Evolutionary conservation across 2,113 vertebrate species (phyloP).

Genomic region (Channa argus): DNA sequence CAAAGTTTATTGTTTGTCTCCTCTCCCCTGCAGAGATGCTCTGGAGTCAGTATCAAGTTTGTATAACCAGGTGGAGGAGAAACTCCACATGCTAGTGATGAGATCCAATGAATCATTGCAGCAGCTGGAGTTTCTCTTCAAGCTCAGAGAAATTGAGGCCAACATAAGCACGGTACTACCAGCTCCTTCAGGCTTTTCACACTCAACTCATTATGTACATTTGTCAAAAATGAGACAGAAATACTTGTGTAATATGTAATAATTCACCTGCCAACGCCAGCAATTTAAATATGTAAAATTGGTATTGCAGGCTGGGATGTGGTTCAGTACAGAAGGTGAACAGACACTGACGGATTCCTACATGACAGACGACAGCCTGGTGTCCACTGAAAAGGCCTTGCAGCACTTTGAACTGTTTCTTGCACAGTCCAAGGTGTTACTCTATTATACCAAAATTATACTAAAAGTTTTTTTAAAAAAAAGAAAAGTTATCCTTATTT

Average conservation of each 20-base stretch:
- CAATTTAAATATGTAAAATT: background rate
- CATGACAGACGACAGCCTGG: conserved; percentile 60
- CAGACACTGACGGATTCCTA: conserved; percentile 75
- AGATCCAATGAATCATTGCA: conserved; percentile 89
- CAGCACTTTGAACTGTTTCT: conserved; percentile 83
- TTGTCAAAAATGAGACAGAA: background rate
- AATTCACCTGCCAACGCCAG: background rate
- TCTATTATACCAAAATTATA: background rate
- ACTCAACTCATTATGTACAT: background rate
- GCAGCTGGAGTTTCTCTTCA: conserved; percentile 85
- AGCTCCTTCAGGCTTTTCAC: background rate
- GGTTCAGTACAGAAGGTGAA: conserved; percentile 87
- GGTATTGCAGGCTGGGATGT: conserved; percentile 82
- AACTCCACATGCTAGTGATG: conserved; percentile 90
- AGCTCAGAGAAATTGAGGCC: conserved; percentile 82
- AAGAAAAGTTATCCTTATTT: background rate
- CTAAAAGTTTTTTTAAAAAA: background rate
- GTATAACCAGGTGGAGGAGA: conserved; percentile 91
- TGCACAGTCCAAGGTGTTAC: conserved; percentile 83
- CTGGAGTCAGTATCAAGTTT: conserved; percentile 83
- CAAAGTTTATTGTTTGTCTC: background rate
- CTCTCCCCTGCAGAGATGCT: conserved; percentile 75
- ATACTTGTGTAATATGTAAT: background rate
- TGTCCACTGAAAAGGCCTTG: conserved; percentile 65
- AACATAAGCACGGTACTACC: conserved; percentile 83